Evolutionary conservation across 2,888 invertebrate genomes (phyloP), one percentile per base, ranked within the genome.

Genomic region (Prionchulus punctatus): DNA sequence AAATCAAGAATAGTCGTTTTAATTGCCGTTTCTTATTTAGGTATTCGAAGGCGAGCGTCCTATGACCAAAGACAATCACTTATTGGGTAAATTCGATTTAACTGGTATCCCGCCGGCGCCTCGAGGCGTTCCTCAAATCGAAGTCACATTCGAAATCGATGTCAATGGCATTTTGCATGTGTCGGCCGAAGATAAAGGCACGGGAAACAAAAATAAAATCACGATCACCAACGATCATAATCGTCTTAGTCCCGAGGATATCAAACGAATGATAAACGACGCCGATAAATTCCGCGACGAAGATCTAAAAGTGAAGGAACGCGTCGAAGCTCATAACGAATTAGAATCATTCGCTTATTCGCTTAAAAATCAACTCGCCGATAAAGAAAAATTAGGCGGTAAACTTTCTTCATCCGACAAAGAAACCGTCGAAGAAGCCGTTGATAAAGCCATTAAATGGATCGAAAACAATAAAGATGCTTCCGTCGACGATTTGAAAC

Each of bases 21-120:
- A 30, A 4, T 58, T 54, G 30, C 26, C 26, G 48, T 43, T 21
- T 49, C 63, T 67, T 58, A 47, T 53, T 59, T 66, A 73, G 70
- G 91, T 92, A 0, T 96, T 88, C 73, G 96, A 99, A 77, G 96
- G 98, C 66, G 98, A 99, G 76, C 84, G 98, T 68, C 92, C 96
- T 28, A 94, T 98, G 96, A 96, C 96, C 63, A 96, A 96, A 76
- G 96, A 98, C 76, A 98, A 99, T 77, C 96, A 99, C 76, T 79
- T 91, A 62, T 79, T 99, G 59, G 98, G 98, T 61, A 96, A 94
- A 76, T 99, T 98, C 76, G 96, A 99, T 71, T 76, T 96, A 56
- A 76, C 74, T 27, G 76, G 75, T 55, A 75, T 77, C 57, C 76
- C 76, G 31, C 74, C 76, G 53, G 74, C 76, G 27, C 75, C 75